These are phyloP conservation scores for Parnassius apollo DNA, from an alignment of 2,888 invertebrate species.

Conservation along the genomic window DNA sequence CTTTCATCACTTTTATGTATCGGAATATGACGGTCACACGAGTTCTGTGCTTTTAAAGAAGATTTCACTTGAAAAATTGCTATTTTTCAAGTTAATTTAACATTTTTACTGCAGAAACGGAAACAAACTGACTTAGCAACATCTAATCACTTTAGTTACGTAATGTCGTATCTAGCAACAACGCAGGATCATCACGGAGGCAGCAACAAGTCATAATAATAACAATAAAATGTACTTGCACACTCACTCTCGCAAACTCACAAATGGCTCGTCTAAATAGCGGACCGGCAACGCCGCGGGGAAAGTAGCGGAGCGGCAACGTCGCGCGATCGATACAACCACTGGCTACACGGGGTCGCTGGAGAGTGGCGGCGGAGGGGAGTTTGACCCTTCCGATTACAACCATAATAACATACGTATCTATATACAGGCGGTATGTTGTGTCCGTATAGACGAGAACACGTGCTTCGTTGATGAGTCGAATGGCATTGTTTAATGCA, in stretches of 20 bases:
- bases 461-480: constrained; percentile 24
- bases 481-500: constrained; percentile 10
- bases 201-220: constrained; percentile 64
- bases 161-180: constrained; percentile 10
- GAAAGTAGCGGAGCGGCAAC: constrained; percentile 64
- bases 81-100: no score
- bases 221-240: constrained; percentile 29
- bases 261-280: constrained; percentile 47
- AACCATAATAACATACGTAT: constrained; percentile 12
- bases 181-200: constrained; percentile 22
- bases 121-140: neutral
- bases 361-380: constrained; percentile 36
- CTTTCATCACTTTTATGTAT: no score
- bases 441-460: constrained; percentile 20
- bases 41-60: no score
- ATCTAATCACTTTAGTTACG: constrained; percentile 4
- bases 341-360: constrained; percentile 34
- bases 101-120: neutral
- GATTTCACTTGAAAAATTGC: no score
- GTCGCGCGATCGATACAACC: constrained; percentile 52
- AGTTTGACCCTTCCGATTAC: constrained; percentile 54
- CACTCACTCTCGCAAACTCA: constrained; percentile 16
- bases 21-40: no score
- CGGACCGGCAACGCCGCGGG: constrained; percentile 65
- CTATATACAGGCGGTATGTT: constrained; percentile 17